These are phyloP conservation scores for Agrypnia vestita DNA, from an alignment of 1,140 invertebrate species.

Conservation along the genomic window DNA sequence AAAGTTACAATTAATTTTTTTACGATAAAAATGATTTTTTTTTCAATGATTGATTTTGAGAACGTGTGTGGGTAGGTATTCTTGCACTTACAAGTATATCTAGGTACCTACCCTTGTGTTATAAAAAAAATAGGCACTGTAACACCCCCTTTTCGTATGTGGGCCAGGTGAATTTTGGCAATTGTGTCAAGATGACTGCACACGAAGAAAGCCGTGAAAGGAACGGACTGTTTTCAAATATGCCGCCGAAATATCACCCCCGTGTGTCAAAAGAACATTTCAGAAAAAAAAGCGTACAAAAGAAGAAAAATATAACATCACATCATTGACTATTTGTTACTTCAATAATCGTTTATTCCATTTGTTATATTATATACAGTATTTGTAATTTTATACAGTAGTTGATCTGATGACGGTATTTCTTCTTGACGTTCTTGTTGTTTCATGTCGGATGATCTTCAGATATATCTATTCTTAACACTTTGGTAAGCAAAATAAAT, in stretches of 20 bases:
- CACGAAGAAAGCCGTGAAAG: slow-evolving; percentile 35
- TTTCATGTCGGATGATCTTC: too few relatives aligned
- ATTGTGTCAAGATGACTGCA: slow-evolving; percentile 35
- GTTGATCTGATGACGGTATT: too few relatives aligned
- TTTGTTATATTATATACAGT: background rate
- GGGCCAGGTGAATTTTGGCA: slow-evolving; percentile 30
- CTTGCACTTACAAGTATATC: too few relatives aligned
- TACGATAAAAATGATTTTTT: too few relatives aligned
- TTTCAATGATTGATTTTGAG: too few relatives aligned
- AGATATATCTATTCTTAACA: too few relatives aligned
- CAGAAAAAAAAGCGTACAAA: background rate
- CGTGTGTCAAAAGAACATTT: slow-evolving; percentile 20
- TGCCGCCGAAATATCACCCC: slow-evolving; percentile 39
- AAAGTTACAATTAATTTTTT: too few relatives aligned
- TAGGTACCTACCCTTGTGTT: background rate
- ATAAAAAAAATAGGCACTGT: slow-evolving; percentile 16
- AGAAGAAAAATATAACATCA: background rate
- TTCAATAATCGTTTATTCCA: too few relatives aligned
- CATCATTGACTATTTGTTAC: background rate
- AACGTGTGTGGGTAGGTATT: too few relatives aligned
- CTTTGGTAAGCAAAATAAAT: too few relatives aligned
- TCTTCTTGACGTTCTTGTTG: too few relatives aligned
- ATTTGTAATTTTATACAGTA: background rate
- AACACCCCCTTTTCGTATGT: slow-evolving; percentile 21
- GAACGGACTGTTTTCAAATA: slow-evolving; percentile 29